Evolutionary conservation across 2,113 vertebrate species (phyloP).

Genomic region (Leucopsar rothschildi): DNA sequence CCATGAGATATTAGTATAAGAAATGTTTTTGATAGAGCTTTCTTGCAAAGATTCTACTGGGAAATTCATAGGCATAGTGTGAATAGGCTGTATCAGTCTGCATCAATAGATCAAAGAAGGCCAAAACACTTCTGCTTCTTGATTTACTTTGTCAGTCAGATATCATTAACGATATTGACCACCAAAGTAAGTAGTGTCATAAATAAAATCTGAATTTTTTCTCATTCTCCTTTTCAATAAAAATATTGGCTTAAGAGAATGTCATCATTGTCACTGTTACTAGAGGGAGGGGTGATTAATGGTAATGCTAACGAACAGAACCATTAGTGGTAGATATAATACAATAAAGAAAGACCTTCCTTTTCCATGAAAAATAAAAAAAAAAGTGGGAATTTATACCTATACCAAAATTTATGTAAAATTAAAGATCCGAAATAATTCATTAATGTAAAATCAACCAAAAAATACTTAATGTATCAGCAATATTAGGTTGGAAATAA

Average conservation of each 20-base stretch:
- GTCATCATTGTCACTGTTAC: not conserved
- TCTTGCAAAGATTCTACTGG: not conserved
- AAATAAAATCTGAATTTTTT: not conserved
- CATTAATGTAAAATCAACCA: not conserved
- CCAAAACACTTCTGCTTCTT: not conserved
- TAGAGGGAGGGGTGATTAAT: not conserved
- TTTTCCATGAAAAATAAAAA: not conserved
- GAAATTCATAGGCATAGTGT: not conserved
- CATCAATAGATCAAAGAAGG: not conserved
- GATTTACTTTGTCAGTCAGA: not conserved
- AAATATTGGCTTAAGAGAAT: not conserved
- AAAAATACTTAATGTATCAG: not conserved
- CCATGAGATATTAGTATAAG: not conserved
- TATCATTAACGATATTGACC: not conserved
- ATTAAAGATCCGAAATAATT: not conserved
- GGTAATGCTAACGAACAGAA: not conserved
- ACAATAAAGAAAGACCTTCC: not conserved
- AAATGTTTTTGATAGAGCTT: not conserved
- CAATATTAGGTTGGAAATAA: not conserved
- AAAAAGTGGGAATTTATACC: not conserved
- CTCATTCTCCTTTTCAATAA: not conserved
- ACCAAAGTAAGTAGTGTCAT: not conserved
- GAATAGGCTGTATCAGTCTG: not conserved
- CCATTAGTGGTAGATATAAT: not conserved
- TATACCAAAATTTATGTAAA: not conserved